Evolutionary conservation across 2,888 invertebrate genomes (phyloP), one percentile per base, ranked within the genome.

Genomic region (Drosophila mimica): DNA sequence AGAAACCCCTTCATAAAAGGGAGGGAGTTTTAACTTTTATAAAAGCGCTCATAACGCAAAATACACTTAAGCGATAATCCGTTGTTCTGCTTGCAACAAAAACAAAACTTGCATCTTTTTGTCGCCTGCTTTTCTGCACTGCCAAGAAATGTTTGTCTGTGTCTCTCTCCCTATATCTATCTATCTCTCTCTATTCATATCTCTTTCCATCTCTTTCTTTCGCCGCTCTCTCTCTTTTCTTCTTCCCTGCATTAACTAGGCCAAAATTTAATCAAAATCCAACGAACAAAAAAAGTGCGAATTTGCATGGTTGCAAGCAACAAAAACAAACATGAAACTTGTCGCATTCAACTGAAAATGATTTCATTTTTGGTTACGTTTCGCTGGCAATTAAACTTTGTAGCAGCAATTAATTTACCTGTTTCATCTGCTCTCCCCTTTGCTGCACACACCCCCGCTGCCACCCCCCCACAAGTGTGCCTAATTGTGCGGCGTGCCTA

Each of bases 201-300:
- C n/a, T 15, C 2, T 30, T 13, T 56, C 0, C 0, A 20, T 61
- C 6, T 54, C 31, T 34, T 5, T 43, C n/a, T 17, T n/a, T 25
- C 17, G 28, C 15, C n/a, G n/a, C 9, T 9, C 20, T 51, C 33
- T 38, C 20, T 11, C 17, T 40, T 52, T 61, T 65, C 69, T 58
- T 56, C 58, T 49, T 48, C 43, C 63, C 52, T 34, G 4, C 52
- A 31, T 59, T 64, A 83, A 83, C 73, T 80, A 59, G 83, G 83
- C 28, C 83, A 83, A 63, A 69, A 77, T 85, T 73, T 70, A 80
- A 86, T 83, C 70, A 76, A 86, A 74, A 72, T 61, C 57, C 60
- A 17, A 20, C 34, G 11, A 11, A 13, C 69, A 81, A 72, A 73
- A 30, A 31, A 56, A 58, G 34, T 33, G 38, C 38, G 31, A 20